phyloP scores from a whole-genome alignment of 2,113 vertebrate genomes.

The Seriola rivoliana region DNA sequence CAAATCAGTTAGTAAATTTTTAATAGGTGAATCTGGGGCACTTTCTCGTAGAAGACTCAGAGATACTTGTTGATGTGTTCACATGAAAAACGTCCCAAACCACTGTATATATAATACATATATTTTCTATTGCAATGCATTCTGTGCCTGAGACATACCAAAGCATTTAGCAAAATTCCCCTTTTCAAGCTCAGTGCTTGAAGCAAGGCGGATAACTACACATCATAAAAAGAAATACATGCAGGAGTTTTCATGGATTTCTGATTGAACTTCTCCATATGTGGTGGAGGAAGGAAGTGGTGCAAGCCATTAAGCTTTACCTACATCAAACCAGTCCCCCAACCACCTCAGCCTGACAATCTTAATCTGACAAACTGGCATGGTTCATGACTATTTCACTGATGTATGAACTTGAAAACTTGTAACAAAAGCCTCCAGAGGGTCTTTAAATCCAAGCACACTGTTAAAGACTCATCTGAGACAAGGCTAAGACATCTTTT shows the following conservation, averaged over 20 bases:
- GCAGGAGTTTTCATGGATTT: conserved; percentile 30
- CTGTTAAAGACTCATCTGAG: conserved; percentile 55
- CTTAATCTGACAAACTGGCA: conserved; percentile 66
- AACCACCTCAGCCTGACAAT: conserved; percentile 39
- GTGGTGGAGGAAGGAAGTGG: conserved; percentile 9
- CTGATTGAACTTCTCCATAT: conserved; percentile 50
- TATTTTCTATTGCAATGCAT: conserved; percentile 20
- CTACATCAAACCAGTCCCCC: conserved; percentile 55
- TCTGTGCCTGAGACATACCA: conserved; percentile 6
- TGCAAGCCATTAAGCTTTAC: conserved; percentile 37
- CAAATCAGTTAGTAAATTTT: conserved; percentile 60
- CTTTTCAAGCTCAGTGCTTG: not conserved
- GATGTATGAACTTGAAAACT: conserved; percentile 67
- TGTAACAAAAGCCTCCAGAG: conserved; percentile 60
- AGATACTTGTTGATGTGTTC: conserved; percentile 39
- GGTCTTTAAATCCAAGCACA: conserved; percentile 59
- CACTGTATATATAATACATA: conserved; percentile 28
- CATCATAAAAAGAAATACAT: conserved; percentile 35
- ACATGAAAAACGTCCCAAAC: conserved; percentile 39
- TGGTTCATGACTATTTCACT: conserved; percentile 52
- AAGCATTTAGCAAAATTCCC: conserved; percentile 5
- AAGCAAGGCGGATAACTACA: conserved; percentile 42
- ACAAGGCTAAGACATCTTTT: conserved; percentile 60
- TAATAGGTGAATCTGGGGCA: conserved; percentile 60
- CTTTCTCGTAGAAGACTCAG: conserved; percentile 37